Base-by-base conservation (phyloP, 2,888 invertebrate genomes). In the Luffia ferchaultella region DNA sequence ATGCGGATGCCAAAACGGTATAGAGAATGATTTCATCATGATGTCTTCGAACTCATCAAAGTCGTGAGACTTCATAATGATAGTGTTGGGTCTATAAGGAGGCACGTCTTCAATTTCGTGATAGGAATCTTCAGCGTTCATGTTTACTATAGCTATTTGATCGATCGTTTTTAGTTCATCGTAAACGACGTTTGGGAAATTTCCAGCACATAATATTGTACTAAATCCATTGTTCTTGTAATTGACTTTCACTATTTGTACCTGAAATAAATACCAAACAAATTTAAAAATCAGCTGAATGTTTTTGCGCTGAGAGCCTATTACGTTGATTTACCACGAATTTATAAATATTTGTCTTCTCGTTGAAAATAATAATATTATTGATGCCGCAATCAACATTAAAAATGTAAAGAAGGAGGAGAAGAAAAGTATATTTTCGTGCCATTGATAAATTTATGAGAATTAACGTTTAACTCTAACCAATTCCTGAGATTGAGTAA, bases 1-100 rank as follows among this genome's bases (percentile, higher is more conserved):
- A 2, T 61, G 63, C 2, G 78, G 69, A 57, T 79, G 70, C 75
- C 76, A 79, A 54, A 71, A 72, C 0, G 71, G 64, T 1, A 62
- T 56, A 5, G 51, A 55, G 41, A 63, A 53, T 1, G 65, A 53
- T 60, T 70, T 70, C 1, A 54, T 54, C 9, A 79, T 51, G 15
- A 63, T 63, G n/a, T 62, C 53, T 61, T 75, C 71, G 54, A 71
- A 72, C 16, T 73, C 61, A 2, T 52, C 54, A 47, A 71, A 63
- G 53, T 67, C 60, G 7, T 50, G 46, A 40, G 70, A 70, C 41
- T 58, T 61, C 0, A 79, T 61, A 2, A 77, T 43, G 19, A 78
- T 60, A 2, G 64, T 51, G 49, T 73, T 73, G 0, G 76, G 64
- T 48, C 64, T 55, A 50, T 73, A 71, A 0, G 63, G 68, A 1